Percentiles rank a stretch among this genome's conserved stretches.
phyloP scores from a whole-genome alignment of 2,113 vertebrate genomes.

The Monarcha castaneiventris region DNA sequence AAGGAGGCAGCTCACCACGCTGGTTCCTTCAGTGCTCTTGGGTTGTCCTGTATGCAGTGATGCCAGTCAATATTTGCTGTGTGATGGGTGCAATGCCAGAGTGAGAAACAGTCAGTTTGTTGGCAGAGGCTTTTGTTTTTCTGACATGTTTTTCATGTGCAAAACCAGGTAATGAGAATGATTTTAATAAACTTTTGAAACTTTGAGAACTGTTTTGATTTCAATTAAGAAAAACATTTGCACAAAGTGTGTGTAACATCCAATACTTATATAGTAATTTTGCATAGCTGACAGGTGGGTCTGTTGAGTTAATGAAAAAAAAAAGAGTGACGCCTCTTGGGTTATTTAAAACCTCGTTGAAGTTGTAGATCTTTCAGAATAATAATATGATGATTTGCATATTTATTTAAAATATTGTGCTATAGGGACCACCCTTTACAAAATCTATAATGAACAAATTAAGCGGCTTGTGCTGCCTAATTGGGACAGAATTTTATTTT shows the following conservation, averaged over 20 bases:
- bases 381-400: conserved; percentile 73
- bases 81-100: neutral
- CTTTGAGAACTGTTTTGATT: neutral
- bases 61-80: neutral
- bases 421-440: conserved; percentile 51
- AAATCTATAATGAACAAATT: conserved; percentile 61
- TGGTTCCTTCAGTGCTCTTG: neutral
- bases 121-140: neutral
- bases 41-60: neutral
- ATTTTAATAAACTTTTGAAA: conserved; percentile 30
- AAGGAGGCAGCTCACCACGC: neutral
- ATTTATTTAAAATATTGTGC: conserved; percentile 71
- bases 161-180: neutral
- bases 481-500: neutral
- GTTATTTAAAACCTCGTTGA: conserved; percentile 67
- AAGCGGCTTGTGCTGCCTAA: neutral
- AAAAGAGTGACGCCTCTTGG: conserved; percentile 39
- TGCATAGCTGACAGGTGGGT: conserved; percentile 59
- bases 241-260: conserved; percentile 3
- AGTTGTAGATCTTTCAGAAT: conserved; percentile 66
- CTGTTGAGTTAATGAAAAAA: conserved; percentile 36
- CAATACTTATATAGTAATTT: conserved; percentile 50
- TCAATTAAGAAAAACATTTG: neutral
- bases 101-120: neutral
- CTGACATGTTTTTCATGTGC: neutral